Conservation (phyloP, 2,797 vertebrate species). For the Halcyon badia region DNA sequence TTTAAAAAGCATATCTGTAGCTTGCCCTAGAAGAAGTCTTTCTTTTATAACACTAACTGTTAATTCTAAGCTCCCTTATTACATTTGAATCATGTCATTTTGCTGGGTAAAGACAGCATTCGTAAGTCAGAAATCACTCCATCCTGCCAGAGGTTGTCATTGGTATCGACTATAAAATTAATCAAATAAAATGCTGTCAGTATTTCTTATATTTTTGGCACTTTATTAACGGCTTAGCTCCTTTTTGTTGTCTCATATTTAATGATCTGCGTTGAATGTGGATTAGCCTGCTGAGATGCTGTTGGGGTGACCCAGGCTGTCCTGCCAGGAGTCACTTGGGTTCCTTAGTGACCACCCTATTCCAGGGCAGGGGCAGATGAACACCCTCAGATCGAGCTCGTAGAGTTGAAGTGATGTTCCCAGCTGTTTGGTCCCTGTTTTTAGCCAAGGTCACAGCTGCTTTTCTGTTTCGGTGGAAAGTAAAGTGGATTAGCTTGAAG, state of each 20-base stretch:
- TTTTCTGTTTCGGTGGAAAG: conserved; percentile 14
- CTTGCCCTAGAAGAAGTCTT: conserved; percentile 73
- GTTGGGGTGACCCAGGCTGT: neutral
- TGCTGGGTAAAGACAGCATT: conserved; percentile 70
- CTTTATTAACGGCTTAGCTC: conserved; percentile 69
- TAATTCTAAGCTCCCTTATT: conserved; percentile 76
- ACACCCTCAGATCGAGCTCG: neutral
- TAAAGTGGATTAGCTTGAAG: neutral
- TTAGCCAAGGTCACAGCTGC: conserved; percentile 45
- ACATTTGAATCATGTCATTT: conserved; percentile 69
- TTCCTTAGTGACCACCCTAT: neutral
- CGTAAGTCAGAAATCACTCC: conserved; percentile 58
- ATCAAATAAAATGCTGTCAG: conserved; percentile 73
- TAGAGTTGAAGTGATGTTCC: neutral
- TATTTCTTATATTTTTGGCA: conserved; percentile 72
- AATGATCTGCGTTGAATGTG: conserved; percentile 58
- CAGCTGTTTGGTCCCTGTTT: neutral
- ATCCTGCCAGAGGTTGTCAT: conserved; percentile 58
- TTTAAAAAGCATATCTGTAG: conserved; percentile 76
- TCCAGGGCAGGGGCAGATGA: neutral
- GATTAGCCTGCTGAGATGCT: conserved; percentile 68
- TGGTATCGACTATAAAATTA: conserved; percentile 51
- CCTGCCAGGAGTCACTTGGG: neutral
- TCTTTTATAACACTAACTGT: conserved; percentile 81
- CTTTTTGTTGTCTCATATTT: conserved; percentile 51